These are phyloP conservation scores for Varecia variegata DNA, from an alignment of 2,797 vertebrate species.

Conservation along the genomic window DNA sequence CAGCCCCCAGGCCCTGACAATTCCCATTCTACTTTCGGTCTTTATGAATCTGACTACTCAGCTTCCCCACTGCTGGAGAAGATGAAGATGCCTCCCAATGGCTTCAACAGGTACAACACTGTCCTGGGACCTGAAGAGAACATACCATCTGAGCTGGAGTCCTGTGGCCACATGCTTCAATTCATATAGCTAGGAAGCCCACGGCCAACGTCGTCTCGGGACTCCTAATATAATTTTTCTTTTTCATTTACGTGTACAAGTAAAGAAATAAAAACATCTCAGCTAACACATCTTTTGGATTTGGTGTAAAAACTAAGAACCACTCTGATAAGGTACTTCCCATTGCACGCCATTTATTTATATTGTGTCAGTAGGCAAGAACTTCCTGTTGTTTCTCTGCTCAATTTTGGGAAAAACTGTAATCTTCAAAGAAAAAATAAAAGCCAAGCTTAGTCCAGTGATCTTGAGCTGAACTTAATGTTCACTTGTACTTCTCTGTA, in stretches of 20 bases:
- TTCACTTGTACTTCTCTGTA: background rate
- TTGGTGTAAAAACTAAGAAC: conserved; percentile 44
- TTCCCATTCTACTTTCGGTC: too few relatives aligned
- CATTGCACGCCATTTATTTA: background rate
- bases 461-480: conserved; percentile 3
- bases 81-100: background rate
- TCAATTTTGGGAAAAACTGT: background rate
- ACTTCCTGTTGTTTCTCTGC: conserved; percentile 1
- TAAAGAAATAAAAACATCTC: conserved; percentile 23
- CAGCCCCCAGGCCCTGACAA: too few relatives aligned
- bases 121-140: background rate
- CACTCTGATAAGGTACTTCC: background rate
- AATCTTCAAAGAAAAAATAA: background rate
- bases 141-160: background rate
- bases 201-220: background rate
- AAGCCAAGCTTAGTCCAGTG: background rate
- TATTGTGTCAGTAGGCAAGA: background rate
- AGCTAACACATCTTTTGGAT: conserved; percentile 38
- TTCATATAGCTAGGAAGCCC: background rate
- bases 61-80: background rate
- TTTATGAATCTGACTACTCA: too few relatives aligned
- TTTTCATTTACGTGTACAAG: conserved; percentile 24
- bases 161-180: background rate
- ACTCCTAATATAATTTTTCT: background rate
- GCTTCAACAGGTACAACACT: background rate